These are phyloP conservation scores for Xerus inauris DNA, from an alignment of 2,113 vertebrate genomes.

Conservation along the genomic window DNA sequence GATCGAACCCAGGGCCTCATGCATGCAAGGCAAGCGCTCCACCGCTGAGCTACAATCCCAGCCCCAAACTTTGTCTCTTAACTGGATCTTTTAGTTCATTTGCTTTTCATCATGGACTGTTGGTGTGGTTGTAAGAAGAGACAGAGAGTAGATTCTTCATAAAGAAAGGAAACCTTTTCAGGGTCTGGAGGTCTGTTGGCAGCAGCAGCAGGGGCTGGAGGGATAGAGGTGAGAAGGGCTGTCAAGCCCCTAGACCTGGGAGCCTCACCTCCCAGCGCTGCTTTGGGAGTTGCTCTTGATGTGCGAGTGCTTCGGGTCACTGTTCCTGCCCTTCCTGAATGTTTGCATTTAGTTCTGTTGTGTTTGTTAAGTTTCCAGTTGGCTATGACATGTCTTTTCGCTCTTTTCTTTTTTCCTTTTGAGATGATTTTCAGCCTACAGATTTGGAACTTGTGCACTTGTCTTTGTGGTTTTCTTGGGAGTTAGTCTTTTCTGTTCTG, in stretches of 20 bases:
- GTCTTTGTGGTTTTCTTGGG: not conserved
- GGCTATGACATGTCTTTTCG: not conserved
- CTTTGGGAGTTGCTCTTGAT: not conserved
- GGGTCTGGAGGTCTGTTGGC: not conserved
- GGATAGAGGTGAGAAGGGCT: no score
- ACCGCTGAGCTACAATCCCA: no score
- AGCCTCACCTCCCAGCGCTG: not conserved
- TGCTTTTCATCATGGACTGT: not conserved
- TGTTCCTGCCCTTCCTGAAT: not conserved
- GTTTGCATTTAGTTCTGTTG: not conserved
- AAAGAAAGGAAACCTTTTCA: not conserved
- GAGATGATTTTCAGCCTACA: not conserved
- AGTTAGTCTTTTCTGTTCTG: not conserved
- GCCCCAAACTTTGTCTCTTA: not conserved
- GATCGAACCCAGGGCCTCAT: no score
- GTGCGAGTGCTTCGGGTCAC: no score
- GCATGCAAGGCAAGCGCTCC: no score
- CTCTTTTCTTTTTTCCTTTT: not conserved
- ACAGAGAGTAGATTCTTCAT: not conserved
- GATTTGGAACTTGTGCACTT: not conserved
- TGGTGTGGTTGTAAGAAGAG: not conserved
- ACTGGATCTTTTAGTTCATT: not conserved
- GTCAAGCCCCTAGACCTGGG: no score
- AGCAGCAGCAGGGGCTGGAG: no score
- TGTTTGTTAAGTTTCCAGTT: not conserved